Base-by-base conservation (phyloP, 2,888 invertebrate genomes). In the Chouioia cunea region DNA sequence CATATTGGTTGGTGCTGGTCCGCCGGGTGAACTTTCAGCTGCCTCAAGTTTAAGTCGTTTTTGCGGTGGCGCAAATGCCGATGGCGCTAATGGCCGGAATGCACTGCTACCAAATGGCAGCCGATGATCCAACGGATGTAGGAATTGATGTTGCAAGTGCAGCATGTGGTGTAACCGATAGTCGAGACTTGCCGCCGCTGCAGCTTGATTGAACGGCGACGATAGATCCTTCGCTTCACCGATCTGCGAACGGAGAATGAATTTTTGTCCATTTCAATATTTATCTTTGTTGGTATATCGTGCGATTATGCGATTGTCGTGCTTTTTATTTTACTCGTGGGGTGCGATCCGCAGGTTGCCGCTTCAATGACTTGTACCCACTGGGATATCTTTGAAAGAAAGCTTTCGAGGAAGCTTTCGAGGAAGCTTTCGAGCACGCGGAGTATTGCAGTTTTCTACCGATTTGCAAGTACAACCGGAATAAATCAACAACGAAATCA, bases 61-160 rank as follows among this genome's bases (percentile, higher is more conserved):
- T 78, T 83, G 83, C 50, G 91, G 91, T 57, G 90, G 91, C 79
- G 91, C 91, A 84, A 92, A 92, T 22, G 92, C 92, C 79, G 92
- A 92, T 68, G 89, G 89, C 15, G 73, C 74, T 67, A 89, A 83
- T 4, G 90, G 90, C 72, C 90, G 87, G 80, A 90, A 90, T 50
- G 89, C 89, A 73, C 89, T 88, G 73, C 89, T 88, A 72, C 88
- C 88, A 77, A 90, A 88, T 52, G 91, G 89, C 76, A 89, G 82
- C 81, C 90, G 87, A 75, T 89, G 89, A 79, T 90, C 90, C 73
- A 92, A 86, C 52, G 92, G 91, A 79, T 91, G 92, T 73, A 92
- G 87, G 81, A 92, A 91, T 82, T 92, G 92, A 75, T 91, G 92
- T 81, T 91, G 92, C 78, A 92, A 87, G 81, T 91, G 92, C 78